Base-by-base conservation (phyloP, 2,888 invertebrate species). In the Sinopyrophorus schimmeli region DNA sequence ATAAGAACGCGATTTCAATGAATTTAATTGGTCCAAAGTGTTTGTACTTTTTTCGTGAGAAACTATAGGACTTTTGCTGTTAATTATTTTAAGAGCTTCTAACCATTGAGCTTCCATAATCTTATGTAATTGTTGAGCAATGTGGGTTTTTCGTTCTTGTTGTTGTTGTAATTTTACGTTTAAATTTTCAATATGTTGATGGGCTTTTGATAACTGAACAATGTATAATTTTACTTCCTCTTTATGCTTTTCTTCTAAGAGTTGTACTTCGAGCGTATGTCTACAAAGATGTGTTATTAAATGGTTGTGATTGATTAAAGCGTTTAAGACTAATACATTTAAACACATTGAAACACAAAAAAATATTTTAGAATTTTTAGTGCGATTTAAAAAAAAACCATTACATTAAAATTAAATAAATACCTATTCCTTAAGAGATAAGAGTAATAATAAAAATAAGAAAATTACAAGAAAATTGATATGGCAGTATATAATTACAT, bases 21-120 rank as follows among this genome's bases (percentile, higher is more conserved):
- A 61, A 35, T 70, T 66, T 26, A 71, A 47, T 41, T 70, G 68
- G 47, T 70, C 70, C 1, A 65, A 35, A 0, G 64, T 53, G 10
- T 53, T 47, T 27, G 28, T 41, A 20, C 47, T 35, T 35, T 47
- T 52, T 24, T 42, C 54, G 37, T 28, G 48, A 28, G 38, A 53
- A 24, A 40, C 20, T 11, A 58, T 50, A 1, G 68, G 66, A 48
- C 66, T 70, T 47, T 61, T 67, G 11, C 58, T 58, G 37, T 62
- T 70, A 37, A 88, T 80, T 48, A 87, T 86, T 59, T 78, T 79
- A 20, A 89, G 71, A 1, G 89, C 87, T 67, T 89, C 87, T 21
- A 83, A 77, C 89, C 89, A 89, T 67, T 90, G 89, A 5, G 81
- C 78, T 72, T 90, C 86, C 89, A 90, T 89, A 3, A 72, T 65